Base-by-base conservation (phyloP, 1,140 invertebrate species). In the Halictus rubicundus region DNA sequence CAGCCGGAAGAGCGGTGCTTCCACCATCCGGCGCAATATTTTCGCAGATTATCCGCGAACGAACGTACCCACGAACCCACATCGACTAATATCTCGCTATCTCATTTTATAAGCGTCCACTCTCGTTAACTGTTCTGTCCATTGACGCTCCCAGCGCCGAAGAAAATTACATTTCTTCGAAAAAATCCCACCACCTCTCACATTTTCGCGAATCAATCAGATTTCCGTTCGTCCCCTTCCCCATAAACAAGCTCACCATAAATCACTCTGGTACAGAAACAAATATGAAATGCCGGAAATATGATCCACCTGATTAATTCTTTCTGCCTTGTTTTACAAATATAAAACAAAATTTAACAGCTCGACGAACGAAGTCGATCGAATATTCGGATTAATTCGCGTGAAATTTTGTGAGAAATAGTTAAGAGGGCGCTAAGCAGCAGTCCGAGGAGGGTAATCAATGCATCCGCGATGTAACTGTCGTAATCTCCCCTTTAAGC, bases 31-130 rank as follows among this genome's bases (percentile, higher is more conserved):
- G 65, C 69, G 75, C 84, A 85, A 85, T 86, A 85, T 86, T 85
- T 86, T 86, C 75, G 60, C 69, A 76, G 84, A 83, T 87, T 83
- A 86, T 83, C 66, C 77, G 54, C 57, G 63, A 81, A 83, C 66
- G 65, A 61, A 76, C 66, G 54, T 59, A 63, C 71, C 72, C 64
- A 39, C 66, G 59, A 61, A 59, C 60, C 59, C 69, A 66, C 64
- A 77, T 71, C 81, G 49, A 61, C 54, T 25, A 73, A 66, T 54
- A 72, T 82, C 37, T 49, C 73, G 25, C 39, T 54, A 37, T 79
- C 78, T 61, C 71, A 63, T 79, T 39, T 73, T 63, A 46, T 65
- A n/a, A 25, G 10, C 39, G 10, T 23, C 10, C 12, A 37, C 5
- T 0, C 4, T n/a, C 9, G 27, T 32, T 69, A 37, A 60, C 8